A percentile compares a stretch with the other conserved stretches of the same genome.
phyloP scores from a whole-genome alignment of 2,888 invertebrate species.

The Leptinotarsa juncta region DNA sequence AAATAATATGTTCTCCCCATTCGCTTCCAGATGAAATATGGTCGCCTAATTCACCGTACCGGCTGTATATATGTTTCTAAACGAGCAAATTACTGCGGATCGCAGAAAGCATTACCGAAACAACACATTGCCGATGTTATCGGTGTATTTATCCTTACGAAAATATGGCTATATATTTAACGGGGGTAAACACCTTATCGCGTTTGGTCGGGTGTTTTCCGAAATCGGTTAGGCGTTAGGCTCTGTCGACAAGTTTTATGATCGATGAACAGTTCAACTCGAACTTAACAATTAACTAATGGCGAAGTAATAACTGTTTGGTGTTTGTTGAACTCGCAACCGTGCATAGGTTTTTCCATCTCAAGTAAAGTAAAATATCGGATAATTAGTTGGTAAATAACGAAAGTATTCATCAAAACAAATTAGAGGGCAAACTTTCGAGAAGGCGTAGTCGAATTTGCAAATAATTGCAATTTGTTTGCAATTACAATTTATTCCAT shows the following conservation, averaged over 20 bases:
- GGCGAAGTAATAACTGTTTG: no score
- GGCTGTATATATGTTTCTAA: slow-evolving; percentile 13
- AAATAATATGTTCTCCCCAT: neutral
- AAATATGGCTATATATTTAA: slow-evolving; percentile 13
- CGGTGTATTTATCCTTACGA: slow-evolving; percentile 10
- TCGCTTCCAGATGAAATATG: slow-evolving; percentile 1
- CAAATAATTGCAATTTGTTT: no score
- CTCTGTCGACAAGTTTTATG: neutral
- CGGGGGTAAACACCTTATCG: slow-evolving; percentile 11
- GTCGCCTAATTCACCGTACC: neutral
- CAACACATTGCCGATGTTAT: slow-evolving; percentile 19
- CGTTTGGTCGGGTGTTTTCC: neutral
- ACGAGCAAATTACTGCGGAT: slow-evolving; percentile 17
- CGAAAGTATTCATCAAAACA: no score
- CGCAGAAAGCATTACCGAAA: slow-evolving; percentile 14
- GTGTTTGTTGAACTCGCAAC: no score
- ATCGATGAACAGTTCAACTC: slow-evolving; percentile 1
- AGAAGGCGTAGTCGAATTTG: no score
- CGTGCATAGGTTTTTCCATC: no score
- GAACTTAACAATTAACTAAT: neutral
- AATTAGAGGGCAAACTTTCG: no score
- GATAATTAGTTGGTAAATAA: no score
- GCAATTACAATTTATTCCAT: no score
- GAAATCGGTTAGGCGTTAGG: neutral
- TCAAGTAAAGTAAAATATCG: no score